These are phyloP conservation scores for Eriocheir sinensis DNA, from an alignment of 1,140 invertebrate genomes.

Conservation along the genomic window DNA sequence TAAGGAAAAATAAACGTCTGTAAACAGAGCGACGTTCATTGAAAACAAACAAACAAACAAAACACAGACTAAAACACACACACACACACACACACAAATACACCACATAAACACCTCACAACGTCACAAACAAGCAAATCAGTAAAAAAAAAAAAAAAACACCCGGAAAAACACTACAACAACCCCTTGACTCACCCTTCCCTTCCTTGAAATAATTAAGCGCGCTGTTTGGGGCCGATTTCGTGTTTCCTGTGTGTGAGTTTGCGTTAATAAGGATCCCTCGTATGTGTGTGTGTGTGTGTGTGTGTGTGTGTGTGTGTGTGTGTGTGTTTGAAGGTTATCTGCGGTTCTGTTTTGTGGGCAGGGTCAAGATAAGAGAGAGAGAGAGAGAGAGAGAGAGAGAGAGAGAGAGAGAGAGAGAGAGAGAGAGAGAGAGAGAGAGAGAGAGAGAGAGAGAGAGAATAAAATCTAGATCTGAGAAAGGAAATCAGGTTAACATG, in stretches of 20 bases:
- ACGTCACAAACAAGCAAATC: background rate
- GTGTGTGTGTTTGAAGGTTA: background rate
- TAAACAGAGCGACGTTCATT: too few relatives aligned
- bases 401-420: background rate
- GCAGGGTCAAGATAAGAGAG: background rate
- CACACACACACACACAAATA: too few relatives aligned
- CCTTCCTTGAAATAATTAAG: too few relatives aligned
- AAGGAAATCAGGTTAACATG: background rate
- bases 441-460: background rate
- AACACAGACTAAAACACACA: too few relatives aligned
- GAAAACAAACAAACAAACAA: too few relatives aligned
- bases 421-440: constrained; percentile 14
- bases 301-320: background rate
- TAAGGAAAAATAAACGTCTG: too few relatives aligned
- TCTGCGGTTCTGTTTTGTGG: background rate
- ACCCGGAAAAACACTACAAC: background rate
- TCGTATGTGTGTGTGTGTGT: background rate
- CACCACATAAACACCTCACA: too few relatives aligned
- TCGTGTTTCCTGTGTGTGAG: background rate
- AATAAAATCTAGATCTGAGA: background rate
- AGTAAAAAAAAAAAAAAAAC: too few relatives aligned
- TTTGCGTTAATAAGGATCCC: background rate
- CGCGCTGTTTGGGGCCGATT: too few relatives aligned
- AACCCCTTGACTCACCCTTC: background rate
- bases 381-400: background rate